Evolutionary conservation across 2,888 invertebrate genomes (phyloP), one percentile per base, ranked within the genome.

Genomic region (Allolobophora icterica): DNA sequence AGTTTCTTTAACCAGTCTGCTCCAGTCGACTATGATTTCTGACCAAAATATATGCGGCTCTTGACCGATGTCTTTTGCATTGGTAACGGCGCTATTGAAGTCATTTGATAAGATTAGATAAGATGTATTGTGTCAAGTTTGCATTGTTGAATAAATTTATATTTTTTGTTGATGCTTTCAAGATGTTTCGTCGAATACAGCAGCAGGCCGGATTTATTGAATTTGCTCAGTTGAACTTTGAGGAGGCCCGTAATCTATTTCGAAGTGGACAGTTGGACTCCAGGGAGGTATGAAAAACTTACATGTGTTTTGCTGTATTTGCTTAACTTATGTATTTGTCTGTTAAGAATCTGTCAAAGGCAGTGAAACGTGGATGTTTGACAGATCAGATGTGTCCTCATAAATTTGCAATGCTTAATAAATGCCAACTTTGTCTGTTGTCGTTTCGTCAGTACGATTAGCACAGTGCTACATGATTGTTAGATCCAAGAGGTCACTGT

Each of bases 161-260:
- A 3, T 52, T 21, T 52, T 2, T 52, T 24, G 24, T 71, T 71
- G 33, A n/a, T 92, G 13, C 90, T 38, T 89, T 91, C 33, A 93
- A 96, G 95, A 94, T 95, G 92, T 94, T 94, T 92, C 93, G 93
- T 90, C 93, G 94, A 91, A 95, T 96, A 45, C 95, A 96, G 92
- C 95, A 95, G 92, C 95, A 96, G 93, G 96, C 96, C 84, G 96
- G 95, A 11, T 96, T 96, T 94, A 95, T 96, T 91, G 95, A 96
- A 93, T 95, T 96, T 93, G 94, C 95, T n/a, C 94, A 95, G 90
- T 94, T 94, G 58, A 94, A 96, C 90, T 96, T 96, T 93, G 95
- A 95, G 11, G 95, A 96, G 91, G 96, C 96, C 8, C 92, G 93
- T 89, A 95, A 95, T 84, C 93, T 96, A 33, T 96, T 96, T 92